phyloP scores from a whole-genome alignment of 2,888 invertebrate genomes.

The Xanthorhoe designata region DNA sequence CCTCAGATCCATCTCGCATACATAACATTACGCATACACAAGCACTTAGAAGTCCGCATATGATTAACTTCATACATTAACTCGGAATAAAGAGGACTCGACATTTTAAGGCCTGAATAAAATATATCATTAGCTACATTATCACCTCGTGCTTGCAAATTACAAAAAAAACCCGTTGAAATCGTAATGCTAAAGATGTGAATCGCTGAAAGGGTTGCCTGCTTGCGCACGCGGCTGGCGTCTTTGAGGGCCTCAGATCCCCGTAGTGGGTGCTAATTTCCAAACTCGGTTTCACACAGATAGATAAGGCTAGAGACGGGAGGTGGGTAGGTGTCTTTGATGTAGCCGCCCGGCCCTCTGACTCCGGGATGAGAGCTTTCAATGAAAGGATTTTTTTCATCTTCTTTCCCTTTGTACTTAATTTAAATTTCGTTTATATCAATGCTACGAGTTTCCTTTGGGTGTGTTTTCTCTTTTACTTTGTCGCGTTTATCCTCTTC shows the following conservation, averaged over 20 bases:
- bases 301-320: conserved; percentile 81
- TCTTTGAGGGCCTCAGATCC: conserved; percentile 58
- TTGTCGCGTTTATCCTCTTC: conserved; percentile 85
- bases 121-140: conserved; percentile 77
- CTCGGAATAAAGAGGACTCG: conserved; percentile 54
- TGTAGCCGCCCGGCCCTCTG: conserved; percentile 83
- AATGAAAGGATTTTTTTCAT: conserved; percentile 86
- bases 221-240: conserved; percentile 69
- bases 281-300: conserved; percentile 82
- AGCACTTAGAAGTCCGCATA: conserved; percentile 55
- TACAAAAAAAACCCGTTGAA: conserved; percentile 73
- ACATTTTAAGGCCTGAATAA: conserved; percentile 67
- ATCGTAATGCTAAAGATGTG: conserved; percentile 73
- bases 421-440: conserved; percentile 86
- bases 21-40: conserved; percentile 16
- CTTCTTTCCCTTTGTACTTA: conserved; percentile 85
- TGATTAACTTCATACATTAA: conserved; percentile 53
- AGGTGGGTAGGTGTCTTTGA: conserved; percentile 80
- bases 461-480: conserved; percentile 85
- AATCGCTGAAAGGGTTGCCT: conserved; percentile 62
- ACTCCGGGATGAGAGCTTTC: conserved; percentile 84
- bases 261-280: conserved; percentile 81
- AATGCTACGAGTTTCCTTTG: conserved; percentile 84
- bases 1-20: not conserved
- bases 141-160: conserved; percentile 65